phyloP scores from a whole-genome alignment of 1,140 invertebrate species.

The Globodera ellingtonae region DNA sequence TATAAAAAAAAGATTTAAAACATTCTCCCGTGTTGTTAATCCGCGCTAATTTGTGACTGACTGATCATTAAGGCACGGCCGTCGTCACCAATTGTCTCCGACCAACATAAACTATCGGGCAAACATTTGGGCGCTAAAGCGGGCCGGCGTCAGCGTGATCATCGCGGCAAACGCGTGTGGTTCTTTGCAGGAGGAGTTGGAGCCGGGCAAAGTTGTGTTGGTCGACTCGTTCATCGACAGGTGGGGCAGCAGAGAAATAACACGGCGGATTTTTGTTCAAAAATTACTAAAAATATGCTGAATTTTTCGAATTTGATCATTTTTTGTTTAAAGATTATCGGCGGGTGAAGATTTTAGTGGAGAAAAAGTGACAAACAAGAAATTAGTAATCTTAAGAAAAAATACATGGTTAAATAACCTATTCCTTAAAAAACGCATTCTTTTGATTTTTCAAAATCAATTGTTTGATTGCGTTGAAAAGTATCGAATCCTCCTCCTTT shows the following conservation, averaged over 20 bases:
- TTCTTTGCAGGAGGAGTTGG: constrained; percentile 82
- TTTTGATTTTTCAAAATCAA: too few relatives aligned
- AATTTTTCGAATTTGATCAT: too few relatives aligned
- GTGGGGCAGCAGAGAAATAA: constrained; percentile 54
- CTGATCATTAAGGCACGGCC: constrained; percentile 74
- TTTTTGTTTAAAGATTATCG: too few relatives aligned
- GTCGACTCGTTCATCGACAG: constrained; percentile 92
- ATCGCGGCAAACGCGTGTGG: constrained; percentile 89
- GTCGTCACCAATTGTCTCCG: constrained; percentile 80
- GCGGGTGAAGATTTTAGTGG: too few relatives aligned
- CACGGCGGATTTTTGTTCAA: background rate
- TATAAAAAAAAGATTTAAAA: background rate
- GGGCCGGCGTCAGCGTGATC: constrained; percentile 78
- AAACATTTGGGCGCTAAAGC: constrained; percentile 89
- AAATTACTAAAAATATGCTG: too few relatives aligned
- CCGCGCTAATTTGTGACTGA: background rate
- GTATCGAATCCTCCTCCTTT: too few relatives aligned
- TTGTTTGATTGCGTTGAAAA: too few relatives aligned
- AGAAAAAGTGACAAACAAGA: too few relatives aligned
- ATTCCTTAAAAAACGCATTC: too few relatives aligned
- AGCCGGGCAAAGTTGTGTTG: constrained; percentile 85
- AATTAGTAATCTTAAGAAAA: too few relatives aligned
- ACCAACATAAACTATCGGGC: constrained; percentile 89
- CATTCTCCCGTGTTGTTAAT: constrained; percentile 59
- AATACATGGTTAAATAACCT: too few relatives aligned